Evolutionary conservation across 2,113 vertebrate genomes (phyloP).

Genomic region (Epinephelus fuscoguttatus): DNA sequence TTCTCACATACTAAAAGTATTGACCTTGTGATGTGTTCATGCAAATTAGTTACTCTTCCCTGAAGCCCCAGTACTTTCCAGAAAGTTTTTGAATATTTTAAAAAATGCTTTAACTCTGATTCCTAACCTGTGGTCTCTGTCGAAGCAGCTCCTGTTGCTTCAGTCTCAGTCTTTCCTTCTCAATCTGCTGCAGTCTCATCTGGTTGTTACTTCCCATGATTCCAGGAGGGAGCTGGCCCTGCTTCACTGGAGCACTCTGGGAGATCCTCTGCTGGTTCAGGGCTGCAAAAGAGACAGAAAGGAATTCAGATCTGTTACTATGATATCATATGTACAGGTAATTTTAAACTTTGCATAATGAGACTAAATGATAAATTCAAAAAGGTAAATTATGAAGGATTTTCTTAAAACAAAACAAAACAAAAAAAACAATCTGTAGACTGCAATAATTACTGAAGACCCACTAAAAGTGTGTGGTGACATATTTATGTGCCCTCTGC

Average conservation of each 20-base stretch:
- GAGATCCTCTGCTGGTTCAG: conserved; percentile 94
- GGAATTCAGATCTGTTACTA: not conserved
- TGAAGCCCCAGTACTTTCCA: not conserved
- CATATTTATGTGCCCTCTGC: too few relatives aligned
- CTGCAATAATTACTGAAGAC: too few relatives aligned
- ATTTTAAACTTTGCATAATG: not conserved
- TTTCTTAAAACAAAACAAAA: too few relatives aligned
- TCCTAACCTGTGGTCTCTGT: conserved; percentile 97
- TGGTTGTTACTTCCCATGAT: conserved; percentile 91
- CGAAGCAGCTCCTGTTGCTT: conserved; percentile 98
- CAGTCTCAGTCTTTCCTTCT: conserved; percentile 94
- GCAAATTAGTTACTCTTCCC: not conserved
- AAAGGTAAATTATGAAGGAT: too few relatives aligned
- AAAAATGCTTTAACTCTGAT: not conserved
- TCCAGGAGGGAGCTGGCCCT: conserved; percentile 88
- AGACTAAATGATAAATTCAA: too few relatives aligned
- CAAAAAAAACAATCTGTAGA: too few relatives aligned
- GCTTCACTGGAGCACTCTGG: conserved; percentile 95
- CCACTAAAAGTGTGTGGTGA: too few relatives aligned
- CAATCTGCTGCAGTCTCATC: conserved; percentile 96
- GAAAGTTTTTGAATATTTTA: not conserved
- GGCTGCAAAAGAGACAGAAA: conserved; percentile 72
- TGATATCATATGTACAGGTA: not conserved
- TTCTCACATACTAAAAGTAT: not conserved
- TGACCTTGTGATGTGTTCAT: conserved; percentile 1